Evolutionary conservation across 2,797 vertebrate genomes (phyloP).

Genomic region (Columba guinea): DNA sequence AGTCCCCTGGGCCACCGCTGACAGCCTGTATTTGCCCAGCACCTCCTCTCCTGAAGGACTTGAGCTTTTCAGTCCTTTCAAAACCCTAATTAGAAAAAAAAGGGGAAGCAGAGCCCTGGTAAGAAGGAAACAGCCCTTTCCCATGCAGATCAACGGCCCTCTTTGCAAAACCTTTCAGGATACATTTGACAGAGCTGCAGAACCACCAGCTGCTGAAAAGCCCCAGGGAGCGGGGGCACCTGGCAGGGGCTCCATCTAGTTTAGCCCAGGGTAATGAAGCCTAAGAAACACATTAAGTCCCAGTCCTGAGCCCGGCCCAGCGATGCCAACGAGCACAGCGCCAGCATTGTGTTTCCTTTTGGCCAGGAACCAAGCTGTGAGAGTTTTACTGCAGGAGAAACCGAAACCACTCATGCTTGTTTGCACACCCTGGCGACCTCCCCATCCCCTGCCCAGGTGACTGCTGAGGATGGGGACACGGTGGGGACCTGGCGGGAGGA

Average conservation of each 20-base stretch:
- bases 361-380: accelerated
- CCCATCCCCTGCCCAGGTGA: accelerated
- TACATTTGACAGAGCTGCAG: accelerated
- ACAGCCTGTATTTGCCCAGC: background rate
- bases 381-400: background rate
- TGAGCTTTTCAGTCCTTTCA: background rate
- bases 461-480: accelerated
- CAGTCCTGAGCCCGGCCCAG: background rate
- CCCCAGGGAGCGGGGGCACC: background rate
- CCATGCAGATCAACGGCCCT: background rate
- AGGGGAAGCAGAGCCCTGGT: accelerated
- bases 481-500: accelerated
- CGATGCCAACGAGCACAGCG: accelerated
- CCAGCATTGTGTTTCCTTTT: background rate
- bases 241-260: background rate
- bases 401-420: accelerated
- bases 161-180: background rate
- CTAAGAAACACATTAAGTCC: background rate
- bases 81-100: background rate
- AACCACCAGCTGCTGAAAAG: accelerated
- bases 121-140: background rate
- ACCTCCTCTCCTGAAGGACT: background rate
- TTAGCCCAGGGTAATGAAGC: background rate
- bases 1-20: background rate
- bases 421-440: accelerated